Percentiles rank a stretch among this genome's conserved stretches.
Evolutionary conservation across 2,888 invertebrate species (phyloP).

Genomic region (Mycalesis mineus): DNA sequence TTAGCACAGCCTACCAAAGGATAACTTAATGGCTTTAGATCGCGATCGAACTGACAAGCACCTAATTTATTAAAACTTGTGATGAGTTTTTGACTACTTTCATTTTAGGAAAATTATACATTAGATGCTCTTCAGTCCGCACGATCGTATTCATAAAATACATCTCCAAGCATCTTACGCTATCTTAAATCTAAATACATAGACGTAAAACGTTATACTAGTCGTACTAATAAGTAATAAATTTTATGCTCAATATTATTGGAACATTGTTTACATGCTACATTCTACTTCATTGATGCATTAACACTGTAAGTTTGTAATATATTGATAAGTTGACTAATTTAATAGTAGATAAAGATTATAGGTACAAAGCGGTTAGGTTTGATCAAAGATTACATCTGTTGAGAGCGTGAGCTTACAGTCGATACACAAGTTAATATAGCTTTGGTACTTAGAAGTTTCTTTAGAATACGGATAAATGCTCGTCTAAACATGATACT

Average conservation of each 20-base stretch:
- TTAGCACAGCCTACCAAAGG: neutral
- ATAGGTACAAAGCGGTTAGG: slow-evolving; percentile 27
- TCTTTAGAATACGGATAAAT: slow-evolving; percentile 18
- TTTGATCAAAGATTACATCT: slow-evolving; percentile 23
- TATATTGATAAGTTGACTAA: slow-evolving; percentile 19
- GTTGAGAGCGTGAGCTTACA: slow-evolving; percentile 24
- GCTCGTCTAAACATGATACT: slow-evolving; percentile 17
- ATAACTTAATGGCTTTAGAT: neutral
- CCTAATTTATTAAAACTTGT: neutral
- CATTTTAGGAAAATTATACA: neutral
- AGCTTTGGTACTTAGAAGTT: slow-evolving; percentile 28
- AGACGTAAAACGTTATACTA: slow-evolving; percentile 28
- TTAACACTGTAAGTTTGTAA: slow-evolving; percentile 19
- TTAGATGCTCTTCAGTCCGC: neutral
- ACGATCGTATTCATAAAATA: slow-evolving; percentile 1
- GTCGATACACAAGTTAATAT: slow-evolving; percentile 23
- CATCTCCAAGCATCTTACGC: slow-evolving; percentile 19
- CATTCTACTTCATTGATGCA: slow-evolving; percentile 14
- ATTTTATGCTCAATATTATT: slow-evolving; percentile 24
- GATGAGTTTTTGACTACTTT: neutral
- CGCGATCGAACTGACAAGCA: neutral
- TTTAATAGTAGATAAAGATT: slow-evolving; percentile 18
- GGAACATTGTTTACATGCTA: slow-evolving; percentile 23
- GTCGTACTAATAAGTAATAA: slow-evolving; percentile 23
- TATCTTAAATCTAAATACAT: slow-evolving; percentile 28